These are phyloP conservation scores for Acanthornis magna DNA, from an alignment of 2,797 vertebrate species.

Conservation along the genomic window DNA sequence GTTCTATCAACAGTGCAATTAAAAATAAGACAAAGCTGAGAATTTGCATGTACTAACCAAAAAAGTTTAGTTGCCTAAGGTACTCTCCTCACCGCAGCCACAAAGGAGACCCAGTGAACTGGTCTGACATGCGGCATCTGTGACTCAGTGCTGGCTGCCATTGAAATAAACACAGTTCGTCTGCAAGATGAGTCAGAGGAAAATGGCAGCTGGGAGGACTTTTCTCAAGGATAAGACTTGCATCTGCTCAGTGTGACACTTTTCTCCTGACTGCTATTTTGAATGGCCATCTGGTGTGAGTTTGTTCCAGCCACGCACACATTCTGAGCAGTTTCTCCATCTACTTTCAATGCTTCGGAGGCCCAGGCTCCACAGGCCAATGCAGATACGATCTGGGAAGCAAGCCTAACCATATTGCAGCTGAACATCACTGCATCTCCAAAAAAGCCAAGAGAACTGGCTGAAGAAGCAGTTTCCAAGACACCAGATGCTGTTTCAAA, in stretches of 20 bases:
- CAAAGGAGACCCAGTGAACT: not conserved
- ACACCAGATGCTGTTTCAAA: slow-evolving; percentile 65
- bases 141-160: not conserved
- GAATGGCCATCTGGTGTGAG: slow-evolving; percentile 45
- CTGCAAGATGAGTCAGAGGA: slow-evolving; percentile 48
- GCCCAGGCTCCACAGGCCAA: not conserved
- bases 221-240: slow-evolving; percentile 24
- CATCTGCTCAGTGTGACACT: slow-evolving; percentile 36
- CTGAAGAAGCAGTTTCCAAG: slow-evolving; percentile 58
- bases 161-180: not conserved
- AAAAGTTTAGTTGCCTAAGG: not conserved
- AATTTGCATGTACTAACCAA: not conserved
- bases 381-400: slow-evolving; percentile 38
- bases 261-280: slow-evolving; percentile 52
- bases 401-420: slow-evolving; percentile 63
- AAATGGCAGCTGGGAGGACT: slow-evolving; percentile 42
- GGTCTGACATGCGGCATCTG: not conserved
- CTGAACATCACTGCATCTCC: slow-evolving; percentile 10
- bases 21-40: not conserved
- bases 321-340: slow-evolving; percentile 29
- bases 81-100: not conserved
- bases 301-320: slow-evolving; percentile 36
- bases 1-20: not conserved
- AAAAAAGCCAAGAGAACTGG: slow-evolving; percentile 45
- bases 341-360: slow-evolving; percentile 13